A percentile compares a stretch with the other conserved stretches of the same genome.
Conservation (phyloP, 2,888 invertebrate species). For the Tanypteryx hageni region DNA sequence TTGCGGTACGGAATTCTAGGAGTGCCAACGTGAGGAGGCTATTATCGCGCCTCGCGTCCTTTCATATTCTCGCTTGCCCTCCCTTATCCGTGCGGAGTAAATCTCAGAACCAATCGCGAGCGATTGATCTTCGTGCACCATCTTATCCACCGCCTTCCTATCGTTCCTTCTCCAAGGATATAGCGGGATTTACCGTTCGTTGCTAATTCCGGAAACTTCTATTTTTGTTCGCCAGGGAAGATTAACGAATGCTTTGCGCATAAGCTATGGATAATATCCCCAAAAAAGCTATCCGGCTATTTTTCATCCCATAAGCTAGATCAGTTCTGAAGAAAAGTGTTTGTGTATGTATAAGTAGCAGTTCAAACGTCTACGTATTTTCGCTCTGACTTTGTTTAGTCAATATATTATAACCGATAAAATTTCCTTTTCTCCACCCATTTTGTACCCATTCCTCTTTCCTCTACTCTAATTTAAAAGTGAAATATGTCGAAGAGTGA, state of each 20-base stretch:
- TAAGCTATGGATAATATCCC: no score
- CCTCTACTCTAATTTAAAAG: no score
- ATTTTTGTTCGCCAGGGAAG: background rate
- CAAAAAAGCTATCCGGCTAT: background rate
- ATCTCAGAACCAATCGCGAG: background rate
- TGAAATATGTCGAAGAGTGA: no score
- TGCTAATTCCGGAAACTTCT: background rate
- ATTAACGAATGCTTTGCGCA: no score
- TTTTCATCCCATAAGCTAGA: background rate
- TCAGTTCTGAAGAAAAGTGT: background rate
- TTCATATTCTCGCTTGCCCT: slow-evolving; percentile 31
- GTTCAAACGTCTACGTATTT: background rate
- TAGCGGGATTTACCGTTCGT: background rate
- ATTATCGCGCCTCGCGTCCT: slow-evolving; percentile 33
- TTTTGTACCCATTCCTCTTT: no score
- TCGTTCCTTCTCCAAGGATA: background rate
- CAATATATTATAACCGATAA: no score
- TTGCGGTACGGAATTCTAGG: slow-evolving; percentile 32
- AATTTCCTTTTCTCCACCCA: no score
- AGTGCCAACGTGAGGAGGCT: slow-evolving; percentile 57
- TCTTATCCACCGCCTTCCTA: background rate
- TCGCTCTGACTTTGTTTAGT: no score
- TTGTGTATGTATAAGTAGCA: background rate
- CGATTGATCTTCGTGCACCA: slow-evolving; percentile 40
- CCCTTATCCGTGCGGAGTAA: background rate